Evolutionary conservation across 2,888 invertebrate genomes (phyloP).

Genomic region (Drosophila mimetica): DNA sequence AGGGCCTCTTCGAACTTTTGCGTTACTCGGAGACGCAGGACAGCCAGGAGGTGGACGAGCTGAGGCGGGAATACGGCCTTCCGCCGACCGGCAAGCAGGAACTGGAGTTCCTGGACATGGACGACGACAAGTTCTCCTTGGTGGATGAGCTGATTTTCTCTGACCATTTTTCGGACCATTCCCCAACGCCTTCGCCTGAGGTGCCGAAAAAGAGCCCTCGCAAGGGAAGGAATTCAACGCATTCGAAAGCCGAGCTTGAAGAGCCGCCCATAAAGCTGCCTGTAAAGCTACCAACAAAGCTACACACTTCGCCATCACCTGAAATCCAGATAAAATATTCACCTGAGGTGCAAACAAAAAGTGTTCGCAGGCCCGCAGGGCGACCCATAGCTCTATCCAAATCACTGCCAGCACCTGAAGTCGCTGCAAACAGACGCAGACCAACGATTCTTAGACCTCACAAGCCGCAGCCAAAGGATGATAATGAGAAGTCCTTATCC

Average conservation of each 20-base stretch:
- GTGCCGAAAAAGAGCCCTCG: neutral
- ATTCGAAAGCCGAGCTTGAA: neutral
- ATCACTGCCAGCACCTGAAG: too few relatives aligned
- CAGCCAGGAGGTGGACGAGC: conserved; percentile 33
- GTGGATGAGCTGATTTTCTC: neutral
- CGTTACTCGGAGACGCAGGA: conserved; percentile 55
- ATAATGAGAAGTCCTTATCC: neutral
- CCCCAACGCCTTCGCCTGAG: neutral
- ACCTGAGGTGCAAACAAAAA: neutral
- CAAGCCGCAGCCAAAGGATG: neutral
- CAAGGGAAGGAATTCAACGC: too few relatives aligned
- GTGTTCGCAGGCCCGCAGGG: neutral
- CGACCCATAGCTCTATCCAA: too few relatives aligned
- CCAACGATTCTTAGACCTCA: too few relatives aligned
- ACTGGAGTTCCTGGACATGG: neutral
- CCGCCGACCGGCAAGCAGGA: neutral
- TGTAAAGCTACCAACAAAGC: neutral
- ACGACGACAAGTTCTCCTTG: neutral
- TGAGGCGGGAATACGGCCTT: conserved; percentile 55
- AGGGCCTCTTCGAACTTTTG: conserved; percentile 61
- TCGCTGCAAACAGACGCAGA: too few relatives aligned
- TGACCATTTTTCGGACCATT: neutral
- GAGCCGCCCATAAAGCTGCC: neutral
- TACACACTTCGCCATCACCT: neutral
- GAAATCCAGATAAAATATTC: neutral